Evolutionary conservation across 2,888 invertebrate species (phyloP), one percentile per base, ranked within the genome.

Genomic region (Drosophila nr. perissopoda): DNA sequence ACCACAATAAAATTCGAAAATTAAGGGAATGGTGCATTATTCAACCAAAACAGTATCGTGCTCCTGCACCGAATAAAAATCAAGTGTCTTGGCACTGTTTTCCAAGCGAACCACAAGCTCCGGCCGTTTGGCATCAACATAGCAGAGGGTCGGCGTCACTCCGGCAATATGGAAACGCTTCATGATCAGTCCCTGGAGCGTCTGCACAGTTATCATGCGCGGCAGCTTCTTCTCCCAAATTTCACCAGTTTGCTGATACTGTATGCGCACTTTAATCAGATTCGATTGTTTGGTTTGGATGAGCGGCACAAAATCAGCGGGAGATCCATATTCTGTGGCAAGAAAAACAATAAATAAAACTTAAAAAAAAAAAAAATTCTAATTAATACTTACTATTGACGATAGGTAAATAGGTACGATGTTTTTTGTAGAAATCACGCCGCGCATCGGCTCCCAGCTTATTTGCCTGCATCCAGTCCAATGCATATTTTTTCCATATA

Each of bases 11-110:
- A 85, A 80, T 77, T 69, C 67, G 58, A 69, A 69, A 74, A 53
- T 57, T n/a, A 21, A 42, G 58, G 53, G 42, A 61, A 33, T 8
- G 25, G 10, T 38, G 29, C 42, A 53, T 60, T 11, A 92, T 86
- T 95, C 95, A 11, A 96, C 96, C 72, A 96, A 93, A 81, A 98
- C 96, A 69, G 94, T 95, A 93, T 98, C 98, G 70, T 96, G 97
- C 87, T 96, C 96, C 93, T 97, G 96, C 48, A 98, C 94, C 0
- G 98, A 97, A 93, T 96, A 98, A 92, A 96, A 97, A 57, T 95
- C 95, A 49, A 98, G 93, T 88, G 97, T 96, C 92, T 97, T 97
- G 89, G 97, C 95, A 69, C 95, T 96, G 91, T 98, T 97, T 78
- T 98, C 97, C 79, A 98, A 92, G 66, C 94, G 94, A 82, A 98